Base-by-base conservation (phyloP, 2,888 invertebrate species). In the Drosophila leonis region DNA sequence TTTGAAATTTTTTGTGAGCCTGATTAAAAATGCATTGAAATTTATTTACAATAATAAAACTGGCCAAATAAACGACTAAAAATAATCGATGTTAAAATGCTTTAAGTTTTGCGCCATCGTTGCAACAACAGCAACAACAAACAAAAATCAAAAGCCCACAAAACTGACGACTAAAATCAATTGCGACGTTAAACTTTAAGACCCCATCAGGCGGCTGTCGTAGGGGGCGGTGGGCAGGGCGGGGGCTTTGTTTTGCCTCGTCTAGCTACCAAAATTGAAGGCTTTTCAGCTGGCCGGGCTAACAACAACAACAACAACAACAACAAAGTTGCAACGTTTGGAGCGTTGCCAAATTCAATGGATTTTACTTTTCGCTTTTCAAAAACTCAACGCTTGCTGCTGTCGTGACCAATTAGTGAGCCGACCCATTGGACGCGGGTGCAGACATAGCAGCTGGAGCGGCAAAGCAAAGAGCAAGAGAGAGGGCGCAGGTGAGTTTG, bases 161-260 rank as follows among this genome's bases (percentile, higher is more conserved):
- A 88, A 84, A 82, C 83, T 85, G 86, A 90, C 88, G 88, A 90
- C 86, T 76, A 88, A 86, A 88, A 86, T 86, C 86, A 86, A 86
- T 86, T 90, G 86, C 90, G 74, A 88, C 82, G 76, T 83, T 84
- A 88, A 84, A 83, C 83, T 84, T 88, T 88, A 79, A 88, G 83
- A 72, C 83, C 73, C 73, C 85, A 74, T 62, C 82, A 31, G 52
- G n/a, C 39, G 52, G 29, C 8, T 8, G 41, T 42, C 33, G 39
- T 35, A 2, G 46, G n/a, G 20, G 39, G 56, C 54, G 44, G 37
- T 31, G 13, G 57, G 52, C 48, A 31, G 41, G 33, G 44, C n/a
- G 35, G n/a, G 27, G 39, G 80, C 65, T 68, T 61, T 66, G 72
- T 73, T 79, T 71, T 61, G 62, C 52, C 33, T 65, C 65, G 77